A percentile compares a stretch with the other conserved stretches of the same genome.
Evolutionary conservation across 2,888 invertebrate species (phyloP).

Genomic region (Caenorhabditis sp.): DNA sequence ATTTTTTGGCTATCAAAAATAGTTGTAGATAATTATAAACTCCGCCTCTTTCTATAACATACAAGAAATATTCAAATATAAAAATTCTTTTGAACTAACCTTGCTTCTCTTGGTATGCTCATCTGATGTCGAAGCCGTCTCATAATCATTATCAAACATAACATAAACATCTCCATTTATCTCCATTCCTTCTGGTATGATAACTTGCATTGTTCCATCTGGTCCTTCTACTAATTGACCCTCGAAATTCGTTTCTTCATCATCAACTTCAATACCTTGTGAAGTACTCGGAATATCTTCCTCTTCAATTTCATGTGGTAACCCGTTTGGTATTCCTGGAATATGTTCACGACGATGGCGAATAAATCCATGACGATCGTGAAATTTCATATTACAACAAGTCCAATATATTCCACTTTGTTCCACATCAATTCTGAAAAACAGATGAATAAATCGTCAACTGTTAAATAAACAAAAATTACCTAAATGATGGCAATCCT

Average conservation of each 20-base stretch:
- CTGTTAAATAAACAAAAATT: constrained; percentile 1
- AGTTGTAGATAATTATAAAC: no score
- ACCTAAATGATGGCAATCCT: constrained; percentile 36
- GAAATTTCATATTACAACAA: constrained; percentile 53
- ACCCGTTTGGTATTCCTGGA: constrained; percentile 14
- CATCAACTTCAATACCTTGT: constrained; percentile 6
- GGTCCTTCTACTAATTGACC: constrained; percentile 30
- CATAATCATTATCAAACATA: constrained; percentile 11
- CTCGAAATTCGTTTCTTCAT: constrained; percentile 1
- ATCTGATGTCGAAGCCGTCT: background rate
- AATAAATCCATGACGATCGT: constrained; percentile 35
- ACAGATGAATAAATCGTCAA: background rate
- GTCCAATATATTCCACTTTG: constrained; percentile 50
- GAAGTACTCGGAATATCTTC: constrained; percentile 9
- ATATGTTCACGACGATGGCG: constrained; percentile 29
- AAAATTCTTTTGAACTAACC: constrained; percentile 7
- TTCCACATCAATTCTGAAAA: constrained; percentile 41
- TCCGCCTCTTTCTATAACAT: no score
- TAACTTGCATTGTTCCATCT: constrained; percentile 38
- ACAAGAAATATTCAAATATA: no score
- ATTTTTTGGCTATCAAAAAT: no score
- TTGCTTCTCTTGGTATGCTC: background rate
- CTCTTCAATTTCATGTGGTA: constrained; percentile 10
- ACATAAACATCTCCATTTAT: constrained; percentile 8
- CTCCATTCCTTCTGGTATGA: constrained; percentile 22